Evolutionary conservation across 1,140 invertebrate species (phyloP), one percentile per base, ranked within the genome.

Genomic region (Camponotus floridanus): DNA sequence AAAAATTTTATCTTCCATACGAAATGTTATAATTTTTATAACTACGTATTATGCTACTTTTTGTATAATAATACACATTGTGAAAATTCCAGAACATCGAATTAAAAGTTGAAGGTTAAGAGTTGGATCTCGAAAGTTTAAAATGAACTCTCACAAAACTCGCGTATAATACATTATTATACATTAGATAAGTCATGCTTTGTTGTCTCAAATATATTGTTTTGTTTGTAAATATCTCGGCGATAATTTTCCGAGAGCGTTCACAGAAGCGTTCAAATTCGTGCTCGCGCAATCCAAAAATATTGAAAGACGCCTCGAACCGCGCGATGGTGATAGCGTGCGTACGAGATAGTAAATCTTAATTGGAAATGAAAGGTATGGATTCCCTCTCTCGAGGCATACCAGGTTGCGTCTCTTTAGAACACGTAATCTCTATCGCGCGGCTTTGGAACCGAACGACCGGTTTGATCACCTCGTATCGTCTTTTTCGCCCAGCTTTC

Each of bases 401-500:
- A 51, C 45, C n/a, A 74, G 33, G 13, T 48, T 74, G 67, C 61
- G 55, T 89, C 70, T 65, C 80, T 89, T 85, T 76, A 89, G 57
- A 62, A 31, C 57, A 61, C 78, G 83, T 88, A 65, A 67, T 68
- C 74, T 76, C 70, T 48, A 70, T 42, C 55, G 73, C 45, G 65
- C 39, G 21, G 31, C 73, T 73, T 74, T 70, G 13, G 51, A 76
- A 67, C 59, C 61, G 26, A 68, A 48, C 85, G 79, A 90, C 87
- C 88, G 87, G 85, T 90, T 90, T 87, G 85, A 89, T 90, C 85
- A 84, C 59, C 39, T 36, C 15, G 59, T 26, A 55, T 89, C 59
- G 78, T 78, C 61, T 90, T 89, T 90, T 89, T 89, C 87, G 70
- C 59, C 70, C 33, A 76, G 78, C 87, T 90, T 90, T 90, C 79